Evolutionary conservation across 1,140 invertebrate species (phyloP).

Genomic region (Neotoxoptera formosana): DNA sequence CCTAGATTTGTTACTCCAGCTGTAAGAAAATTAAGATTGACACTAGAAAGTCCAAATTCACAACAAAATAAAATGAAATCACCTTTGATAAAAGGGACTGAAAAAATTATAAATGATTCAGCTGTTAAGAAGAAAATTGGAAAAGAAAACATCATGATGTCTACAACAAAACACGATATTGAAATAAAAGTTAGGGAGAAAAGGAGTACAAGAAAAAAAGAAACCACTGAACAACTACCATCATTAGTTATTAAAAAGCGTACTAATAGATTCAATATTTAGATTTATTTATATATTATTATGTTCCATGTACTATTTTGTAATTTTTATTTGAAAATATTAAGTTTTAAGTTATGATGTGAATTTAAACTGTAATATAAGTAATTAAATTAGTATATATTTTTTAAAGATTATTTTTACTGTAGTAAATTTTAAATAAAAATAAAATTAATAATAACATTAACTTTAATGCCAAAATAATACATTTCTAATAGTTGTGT

Average conservation of each 20-base stretch:
- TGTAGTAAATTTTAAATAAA: not conserved
- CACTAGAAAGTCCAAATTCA: constrained; percentile 26
- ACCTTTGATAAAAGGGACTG: not conserved
- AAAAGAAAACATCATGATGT: constrained; percentile 22
- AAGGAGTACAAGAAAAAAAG: constrained; percentile 39
- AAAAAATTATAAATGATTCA: constrained; percentile 32
- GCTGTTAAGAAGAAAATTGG: not conserved
- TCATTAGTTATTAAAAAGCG: constrained; percentile 44
- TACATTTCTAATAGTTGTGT: not conserved
- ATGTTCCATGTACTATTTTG: not conserved
- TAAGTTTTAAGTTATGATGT: not conserved
- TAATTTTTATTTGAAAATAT: constrained; percentile 20
- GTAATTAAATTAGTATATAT: not conserved
- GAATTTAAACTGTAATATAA: not conserved
- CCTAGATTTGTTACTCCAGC: not conserved
- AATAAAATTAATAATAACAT: not conserved
- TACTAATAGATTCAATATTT: constrained; percentile 28
- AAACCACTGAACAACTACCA: not conserved
- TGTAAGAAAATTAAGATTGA: constrained; percentile 37
- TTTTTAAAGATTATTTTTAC: not conserved
- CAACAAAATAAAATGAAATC: constrained; percentile 7
- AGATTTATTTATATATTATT: constrained; percentile 12
- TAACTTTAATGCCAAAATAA: no score
- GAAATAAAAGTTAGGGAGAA: constrained; percentile 36
- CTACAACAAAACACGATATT: constrained; percentile 12